Evolutionary conservation across 2,888 invertebrate genomes (phyloP).

Genomic region (Limnephilus lunatus): DNA sequence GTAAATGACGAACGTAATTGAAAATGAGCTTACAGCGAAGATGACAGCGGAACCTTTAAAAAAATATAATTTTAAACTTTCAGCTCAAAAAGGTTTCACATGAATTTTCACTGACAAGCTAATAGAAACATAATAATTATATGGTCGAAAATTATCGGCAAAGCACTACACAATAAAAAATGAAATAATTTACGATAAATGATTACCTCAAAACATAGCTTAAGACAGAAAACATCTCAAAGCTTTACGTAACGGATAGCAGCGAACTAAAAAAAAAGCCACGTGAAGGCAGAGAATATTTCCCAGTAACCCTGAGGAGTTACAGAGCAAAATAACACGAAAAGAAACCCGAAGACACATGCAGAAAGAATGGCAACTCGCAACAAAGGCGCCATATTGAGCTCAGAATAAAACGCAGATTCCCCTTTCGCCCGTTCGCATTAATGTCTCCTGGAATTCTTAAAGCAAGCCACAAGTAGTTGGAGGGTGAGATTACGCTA

Average conservation of each 20-base stretch:
- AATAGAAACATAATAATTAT: neutral
- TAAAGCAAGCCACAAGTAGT: slow-evolving; percentile 25
- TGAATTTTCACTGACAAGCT: no score
- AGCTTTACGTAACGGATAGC: neutral
- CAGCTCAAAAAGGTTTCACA: no score
- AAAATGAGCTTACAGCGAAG: no score
- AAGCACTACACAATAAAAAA: neutral
- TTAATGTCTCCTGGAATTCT: neutral
- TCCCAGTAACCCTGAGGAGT: neutral
- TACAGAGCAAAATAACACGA: neutral
- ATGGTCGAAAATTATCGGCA: neutral
- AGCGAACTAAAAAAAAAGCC: neutral
- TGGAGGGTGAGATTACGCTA: slow-evolving; percentile 25
- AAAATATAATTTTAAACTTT: no score
- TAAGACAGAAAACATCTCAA: neutral
- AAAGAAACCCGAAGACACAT: neutral
- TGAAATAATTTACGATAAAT: no score
- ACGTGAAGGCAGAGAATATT: neutral
- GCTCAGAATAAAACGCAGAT: neutral
- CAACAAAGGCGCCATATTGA: neutral
- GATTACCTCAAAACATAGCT: neutral
- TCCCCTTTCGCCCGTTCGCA: neutral
- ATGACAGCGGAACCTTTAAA: no score
- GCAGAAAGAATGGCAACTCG: neutral
- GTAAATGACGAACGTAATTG: no score